phyloP scores from a whole-genome alignment of 2,113 vertebrate genomes.

The Serinus canaria region DNA sequence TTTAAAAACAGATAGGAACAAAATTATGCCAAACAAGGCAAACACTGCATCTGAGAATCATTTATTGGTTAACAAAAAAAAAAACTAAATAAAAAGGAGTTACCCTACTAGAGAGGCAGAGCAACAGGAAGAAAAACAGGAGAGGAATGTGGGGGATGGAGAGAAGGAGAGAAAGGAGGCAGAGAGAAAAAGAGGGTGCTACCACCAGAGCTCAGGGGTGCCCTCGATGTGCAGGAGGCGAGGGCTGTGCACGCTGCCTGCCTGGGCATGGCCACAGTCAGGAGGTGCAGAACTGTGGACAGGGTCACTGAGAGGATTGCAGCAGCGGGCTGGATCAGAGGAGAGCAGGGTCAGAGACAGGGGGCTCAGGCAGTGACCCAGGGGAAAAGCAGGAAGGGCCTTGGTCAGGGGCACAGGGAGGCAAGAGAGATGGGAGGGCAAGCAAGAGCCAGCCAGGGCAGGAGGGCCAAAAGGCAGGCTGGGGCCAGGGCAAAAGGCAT shows the following conservation, averaged over 20 bases:
- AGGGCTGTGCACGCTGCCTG: neutral
- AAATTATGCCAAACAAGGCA: too few species aligned
- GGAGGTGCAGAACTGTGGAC: too few species aligned
- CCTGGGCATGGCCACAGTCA: neutral
- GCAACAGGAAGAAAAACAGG: neutral
- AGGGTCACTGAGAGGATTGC: neutral
- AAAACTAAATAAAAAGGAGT: neutral
- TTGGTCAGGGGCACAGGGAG: neutral
- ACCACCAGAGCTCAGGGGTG: rapidly evolving
- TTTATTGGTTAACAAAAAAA: too few species aligned
- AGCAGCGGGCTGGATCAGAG: rapidly evolving
- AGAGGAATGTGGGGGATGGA: neutral
- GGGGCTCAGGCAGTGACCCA: neutral
- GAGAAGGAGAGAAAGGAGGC: neutral
- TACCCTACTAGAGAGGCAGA: neutral
- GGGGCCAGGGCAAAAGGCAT: neutral
- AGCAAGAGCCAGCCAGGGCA: neutral
- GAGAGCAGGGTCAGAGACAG: neutral
- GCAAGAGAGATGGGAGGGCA: rapidly evolving
- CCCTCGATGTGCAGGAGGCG: neutral
- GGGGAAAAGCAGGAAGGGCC: rapidly evolving
- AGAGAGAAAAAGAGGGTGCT: too few species aligned
- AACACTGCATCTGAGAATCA: rapidly evolving
- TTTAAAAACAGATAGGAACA: rapidly evolving
- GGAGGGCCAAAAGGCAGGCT: neutral